phyloP scores from a whole-genome alignment of 2,888 invertebrate genomes.

The Drosophila fulvimacula region DNA sequence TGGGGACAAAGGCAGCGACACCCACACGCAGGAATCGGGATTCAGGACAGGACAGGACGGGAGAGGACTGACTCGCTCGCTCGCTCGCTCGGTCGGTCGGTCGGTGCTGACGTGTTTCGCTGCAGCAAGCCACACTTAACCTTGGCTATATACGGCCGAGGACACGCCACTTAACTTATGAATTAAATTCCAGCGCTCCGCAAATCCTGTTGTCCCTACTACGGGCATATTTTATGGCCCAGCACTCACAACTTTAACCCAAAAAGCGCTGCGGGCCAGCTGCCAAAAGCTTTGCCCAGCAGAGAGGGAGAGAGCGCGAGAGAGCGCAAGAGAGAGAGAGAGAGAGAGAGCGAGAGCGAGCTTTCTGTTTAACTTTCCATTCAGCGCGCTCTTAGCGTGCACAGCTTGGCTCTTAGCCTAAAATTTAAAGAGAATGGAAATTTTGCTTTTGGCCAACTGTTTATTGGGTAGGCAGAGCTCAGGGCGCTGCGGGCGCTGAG shows the following conservation, averaged over 20 bases:
- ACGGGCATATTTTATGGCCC: constrained; percentile 46
- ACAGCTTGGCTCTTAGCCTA: constrained; percentile 35
- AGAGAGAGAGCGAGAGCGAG: constrained; percentile 12
- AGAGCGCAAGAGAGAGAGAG: neutral
- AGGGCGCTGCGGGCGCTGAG: no score
- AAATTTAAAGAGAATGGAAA: neutral
- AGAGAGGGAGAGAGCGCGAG: neutral
- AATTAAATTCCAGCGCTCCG: constrained; percentile 68
- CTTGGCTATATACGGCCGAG: constrained; percentile 74
- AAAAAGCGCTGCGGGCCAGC: constrained; percentile 44
- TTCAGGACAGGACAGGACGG: neutral
- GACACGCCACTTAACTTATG: constrained; percentile 76
- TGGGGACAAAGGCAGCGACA: constrained; percentile 10
- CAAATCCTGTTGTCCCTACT: constrained; percentile 45
- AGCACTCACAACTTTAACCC: constrained; percentile 56
- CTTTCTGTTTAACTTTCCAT: constrained; percentile 55
- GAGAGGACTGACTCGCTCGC: no score
- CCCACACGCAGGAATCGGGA: constrained; percentile 26
- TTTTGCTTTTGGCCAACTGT: neutral
- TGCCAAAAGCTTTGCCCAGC: constrained; percentile 10
- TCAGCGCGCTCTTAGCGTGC: constrained; percentile 56
- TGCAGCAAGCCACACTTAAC: constrained; percentile 63
- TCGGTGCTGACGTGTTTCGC: constrained; percentile 54
- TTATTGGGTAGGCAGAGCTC: constrained; percentile 28
- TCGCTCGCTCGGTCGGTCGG: neutral